These are phyloP conservation scores for Tragelaphus oryx DNA, from an alignment of 2,797 vertebrate genomes.

Conservation along the genomic window DNA sequence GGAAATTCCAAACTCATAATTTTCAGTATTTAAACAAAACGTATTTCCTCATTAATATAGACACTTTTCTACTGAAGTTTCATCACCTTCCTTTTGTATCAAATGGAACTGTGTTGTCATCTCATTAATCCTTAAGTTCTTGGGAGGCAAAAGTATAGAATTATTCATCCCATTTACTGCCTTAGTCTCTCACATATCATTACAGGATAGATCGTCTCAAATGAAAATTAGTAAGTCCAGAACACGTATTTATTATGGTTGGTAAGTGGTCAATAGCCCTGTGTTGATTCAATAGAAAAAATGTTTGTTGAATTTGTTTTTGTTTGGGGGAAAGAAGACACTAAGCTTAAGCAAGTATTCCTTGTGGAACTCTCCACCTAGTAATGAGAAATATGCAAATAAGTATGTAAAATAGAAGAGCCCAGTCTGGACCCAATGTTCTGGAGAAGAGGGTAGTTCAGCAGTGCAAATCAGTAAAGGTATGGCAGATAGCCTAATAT, in stretches of 20 bases:
- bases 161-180: neutral
- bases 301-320: constrained; percentile 37
- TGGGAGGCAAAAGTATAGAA: neutral
- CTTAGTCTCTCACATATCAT: neutral
- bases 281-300: neutral
- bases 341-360: neutral
- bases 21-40: neutral
- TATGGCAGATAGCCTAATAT: neutral
- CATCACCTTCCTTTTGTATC: constrained; percentile 28
- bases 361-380: neutral
- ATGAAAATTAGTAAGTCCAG: neutral
- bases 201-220: neutral
- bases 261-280: neutral
- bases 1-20: constrained; percentile 1
- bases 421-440: neutral
- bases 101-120: neutral
- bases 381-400: constrained; percentile 4
- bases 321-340: neutral
- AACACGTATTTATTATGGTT: neutral
- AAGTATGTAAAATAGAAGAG: neutral
- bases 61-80: neutral
- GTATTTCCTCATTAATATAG: constrained; percentile 35
- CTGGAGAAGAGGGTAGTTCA: neutral
- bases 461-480: neutral
- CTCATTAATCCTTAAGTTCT: constrained; percentile 30